A percentile compares a stretch with the other conserved stretches of the same genome.
phyloP scores from a whole-genome alignment of 2,113 vertebrate genomes.

The Typhlomys cinereus region DNA sequence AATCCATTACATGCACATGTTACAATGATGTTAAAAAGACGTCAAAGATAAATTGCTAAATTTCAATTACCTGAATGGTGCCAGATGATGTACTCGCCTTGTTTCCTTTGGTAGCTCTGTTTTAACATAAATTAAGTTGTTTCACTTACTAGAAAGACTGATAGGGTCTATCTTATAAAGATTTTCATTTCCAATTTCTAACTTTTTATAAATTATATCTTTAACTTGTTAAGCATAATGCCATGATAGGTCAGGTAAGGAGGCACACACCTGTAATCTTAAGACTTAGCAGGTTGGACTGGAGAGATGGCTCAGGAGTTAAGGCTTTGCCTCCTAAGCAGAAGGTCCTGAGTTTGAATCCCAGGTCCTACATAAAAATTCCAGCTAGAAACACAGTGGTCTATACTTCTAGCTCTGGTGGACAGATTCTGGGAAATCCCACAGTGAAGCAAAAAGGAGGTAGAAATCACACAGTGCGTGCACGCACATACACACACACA shows the following conservation, averaged over 20 bases:
- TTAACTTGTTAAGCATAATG: not conserved
- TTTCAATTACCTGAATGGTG: slow-evolving; percentile 80
- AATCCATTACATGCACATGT: not conserved
- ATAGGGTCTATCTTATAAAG: slow-evolving; percentile 49
- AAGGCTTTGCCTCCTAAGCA: not conserved
- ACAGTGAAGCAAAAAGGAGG: too few species aligned
- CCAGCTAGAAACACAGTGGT: too few species aligned
- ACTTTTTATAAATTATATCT: not conserved
- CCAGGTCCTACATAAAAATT: too few species aligned
- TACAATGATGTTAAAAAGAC: not conserved
- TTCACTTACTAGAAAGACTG: slow-evolving; percentile 16
- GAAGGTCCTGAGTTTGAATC: too few species aligned
- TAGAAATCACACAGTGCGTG: too few species aligned
- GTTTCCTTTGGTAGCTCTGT: slow-evolving; percentile 77
- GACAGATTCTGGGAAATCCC: too few species aligned
- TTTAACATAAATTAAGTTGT: slow-evolving; percentile 67
- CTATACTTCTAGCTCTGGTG: too few species aligned
- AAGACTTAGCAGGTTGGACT: not conserved
- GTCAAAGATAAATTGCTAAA: slow-evolving; percentile 8
- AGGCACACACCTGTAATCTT: not conserved
- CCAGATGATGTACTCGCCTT: slow-evolving; percentile 56
- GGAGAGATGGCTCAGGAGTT: not conserved
- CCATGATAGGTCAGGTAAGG: not conserved
- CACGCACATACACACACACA: too few species aligned
- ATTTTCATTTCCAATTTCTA: slow-evolving; percentile 2